These are phyloP conservation scores for Camelus bactrianus DNA, from an alignment of 2,113 vertebrate genomes.

Conservation along the genomic window DNA sequence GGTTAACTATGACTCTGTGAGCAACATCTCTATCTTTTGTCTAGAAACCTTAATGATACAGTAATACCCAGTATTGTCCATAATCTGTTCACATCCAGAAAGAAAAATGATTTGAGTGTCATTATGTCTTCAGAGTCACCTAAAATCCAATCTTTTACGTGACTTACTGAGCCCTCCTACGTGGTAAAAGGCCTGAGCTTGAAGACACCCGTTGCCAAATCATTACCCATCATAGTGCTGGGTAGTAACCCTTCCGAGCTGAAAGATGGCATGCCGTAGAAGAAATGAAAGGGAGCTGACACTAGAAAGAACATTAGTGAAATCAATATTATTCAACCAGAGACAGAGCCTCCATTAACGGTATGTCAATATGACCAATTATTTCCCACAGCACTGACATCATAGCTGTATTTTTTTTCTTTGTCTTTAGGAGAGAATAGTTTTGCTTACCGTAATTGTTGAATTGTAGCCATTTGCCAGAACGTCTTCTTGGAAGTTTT, in stretches of 20 bases:
- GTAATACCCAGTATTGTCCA: not conserved
- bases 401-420: slow-evolving; percentile 54
- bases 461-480: slow-evolving; percentile 20
- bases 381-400: slow-evolving; percentile 82
- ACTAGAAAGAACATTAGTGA: slow-evolving; percentile 80
- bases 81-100: not conserved
- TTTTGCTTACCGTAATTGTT: slow-evolving; percentile 75
- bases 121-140: not conserved
- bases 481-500: slow-evolving; percentile 28
- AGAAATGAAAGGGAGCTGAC: slow-evolving; percentile 71
- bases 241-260: slow-evolving; percentile 49
- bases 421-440: slow-evolving; percentile 36
- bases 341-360: slow-evolving; percentile 83
- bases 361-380: slow-evolving; percentile 72
- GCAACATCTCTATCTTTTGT: not conserved
- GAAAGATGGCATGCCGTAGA: slow-evolving; percentile 17
- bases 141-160: slow-evolving; percentile 8
- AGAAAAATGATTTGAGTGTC: not conserved
- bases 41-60: not conserved
- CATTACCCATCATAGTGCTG: not conserved
- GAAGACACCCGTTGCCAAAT: not conserved
- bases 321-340: slow-evolving; percentile 85
- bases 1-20: not conserved
- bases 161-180: not conserved
- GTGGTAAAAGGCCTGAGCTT: not conserved